Base-by-base conservation (phyloP, 2,797 vertebrate genomes). In the Myripristis jacobus region DNA sequence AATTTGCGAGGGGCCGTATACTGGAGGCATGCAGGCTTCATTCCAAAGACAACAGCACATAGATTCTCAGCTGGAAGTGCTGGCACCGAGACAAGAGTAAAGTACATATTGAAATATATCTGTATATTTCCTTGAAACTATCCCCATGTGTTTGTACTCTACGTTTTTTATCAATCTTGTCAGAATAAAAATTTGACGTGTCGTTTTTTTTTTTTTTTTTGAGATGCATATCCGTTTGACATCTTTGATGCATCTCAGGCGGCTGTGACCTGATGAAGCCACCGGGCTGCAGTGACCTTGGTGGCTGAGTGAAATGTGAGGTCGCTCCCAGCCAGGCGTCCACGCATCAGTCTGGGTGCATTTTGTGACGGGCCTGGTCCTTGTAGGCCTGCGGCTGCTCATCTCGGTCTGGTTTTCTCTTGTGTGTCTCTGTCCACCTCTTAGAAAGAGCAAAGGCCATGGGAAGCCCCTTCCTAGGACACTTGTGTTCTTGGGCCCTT, bases 21-120 rank as follows among this genome's bases (percentile, higher is more conserved):
- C 77, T 74, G 75, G 64, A 88, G 85, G 89, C 81, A 86, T 64
- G 87, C 79, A 53, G 86, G 80, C 82, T 81, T 79, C 73, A 27
- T 76, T 84, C 85, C 73, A 88, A 79, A 81, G 65, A 83, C 87
- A 87, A 86, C 81, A 89, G 66, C 66, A 83, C 84, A 80, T 68
- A 86, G 85, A 86, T 83, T 69, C 58, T 78, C 61, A 57, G 69
- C 66, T 71, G 58, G 27, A 6, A 6, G 53, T 55, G 60, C 77
- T 81, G 73, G 75, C 73, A 73, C 50, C 0, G 3, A 72, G 52
- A 67, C 75, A 70, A 73, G 59, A n/a, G 38, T 59, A 77, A 31
- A 81, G 66, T 18, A 64, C 58, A 81, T 31, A 64, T 36, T 70
- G 36, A 66, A 66, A 78, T 61, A 34, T 62, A 75, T 59, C 51